phyloP scores from a whole-genome alignment of 1,140 invertebrate genomes.

The Anoplophora glabripennis region DNA sequence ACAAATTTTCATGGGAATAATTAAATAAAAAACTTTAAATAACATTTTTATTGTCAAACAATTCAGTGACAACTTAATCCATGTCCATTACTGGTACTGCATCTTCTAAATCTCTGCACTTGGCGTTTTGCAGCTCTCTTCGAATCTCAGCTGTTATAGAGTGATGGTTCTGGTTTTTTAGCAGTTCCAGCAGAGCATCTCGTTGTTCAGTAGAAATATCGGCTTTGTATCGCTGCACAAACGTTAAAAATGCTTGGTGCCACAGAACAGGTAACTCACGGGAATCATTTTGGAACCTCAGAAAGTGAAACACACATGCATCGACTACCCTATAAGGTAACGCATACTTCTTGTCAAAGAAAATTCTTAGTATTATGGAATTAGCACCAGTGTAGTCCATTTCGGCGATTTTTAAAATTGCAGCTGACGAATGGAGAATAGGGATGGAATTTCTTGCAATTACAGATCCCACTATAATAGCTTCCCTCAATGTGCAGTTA shows the following conservation, averaged over 20 bases:
- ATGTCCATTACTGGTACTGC: constrained; percentile 39
- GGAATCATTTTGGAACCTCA: constrained; percentile 81
- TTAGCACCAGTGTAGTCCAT: constrained; percentile 98
- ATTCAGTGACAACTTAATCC: constrained; percentile 18
- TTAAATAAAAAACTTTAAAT: no score
- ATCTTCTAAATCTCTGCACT: constrained; percentile 73
- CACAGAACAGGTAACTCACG: constrained; percentile 90
- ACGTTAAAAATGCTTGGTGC: constrained; percentile 94
- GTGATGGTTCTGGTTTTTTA: constrained; percentile 75
- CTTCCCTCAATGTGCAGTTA: constrained; percentile 91
- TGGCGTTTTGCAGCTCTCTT: constrained; percentile 77
- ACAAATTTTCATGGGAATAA: no score
- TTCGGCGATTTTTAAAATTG: constrained; percentile 92
- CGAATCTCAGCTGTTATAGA: constrained; percentile 83
- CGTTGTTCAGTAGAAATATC: constrained; percentile 92
- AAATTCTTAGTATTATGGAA: constrained; percentile 90
- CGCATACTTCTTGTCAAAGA: constrained; percentile 98
- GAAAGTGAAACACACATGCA: constrained; percentile 93
- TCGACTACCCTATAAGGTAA: constrained; percentile 94
- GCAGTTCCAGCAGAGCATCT: constrained; percentile 76
- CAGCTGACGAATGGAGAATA: constrained; percentile 93
- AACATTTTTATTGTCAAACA: no score
- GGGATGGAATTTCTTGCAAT: constrained; percentile 90
- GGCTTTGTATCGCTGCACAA: constrained; percentile 93
- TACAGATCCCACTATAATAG: constrained; percentile 91